phyloP scores from a whole-genome alignment of 2,797 vertebrate species.

The Pangasius krempfi region DNA sequence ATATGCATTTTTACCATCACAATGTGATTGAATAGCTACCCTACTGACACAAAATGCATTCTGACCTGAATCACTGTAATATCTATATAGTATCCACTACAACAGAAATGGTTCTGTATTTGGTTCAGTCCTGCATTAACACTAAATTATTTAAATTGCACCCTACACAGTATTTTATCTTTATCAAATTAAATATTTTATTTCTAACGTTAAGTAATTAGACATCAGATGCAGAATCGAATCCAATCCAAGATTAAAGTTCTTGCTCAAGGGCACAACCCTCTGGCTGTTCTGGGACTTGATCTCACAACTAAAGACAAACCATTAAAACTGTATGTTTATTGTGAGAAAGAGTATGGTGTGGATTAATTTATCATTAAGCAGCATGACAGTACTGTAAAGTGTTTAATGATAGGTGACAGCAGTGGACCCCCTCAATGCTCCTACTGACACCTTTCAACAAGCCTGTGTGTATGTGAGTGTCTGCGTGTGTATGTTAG shows the following conservation, averaged over 20 bases:
- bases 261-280: not conserved
- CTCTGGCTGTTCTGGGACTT: not conserved
- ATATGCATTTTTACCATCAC: not conserved
- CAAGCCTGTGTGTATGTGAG: not conserved
- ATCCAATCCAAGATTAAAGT: not conserved
- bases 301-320: not conserved
- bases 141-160: not conserved
- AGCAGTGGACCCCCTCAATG: not conserved
- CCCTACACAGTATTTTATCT: not conserved
- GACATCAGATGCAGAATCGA: not conserved
- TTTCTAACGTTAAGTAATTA: not conserved
- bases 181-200: too few species aligned
- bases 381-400: not conserved
- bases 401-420: not conserved
- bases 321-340: not conserved
- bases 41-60: too few species aligned
- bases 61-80: not conserved
- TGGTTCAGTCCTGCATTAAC: not conserved
- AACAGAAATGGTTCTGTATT: not conserved
- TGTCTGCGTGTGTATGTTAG: not conserved
- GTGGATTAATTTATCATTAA: not conserved
- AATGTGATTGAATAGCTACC: not conserved
- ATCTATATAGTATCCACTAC: not conserved
- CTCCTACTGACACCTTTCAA: slow-evolving; percentile 45
- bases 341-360: not conserved